Base-by-base conservation (phyloP, 2,797 vertebrate species). In the Hoplostethus atlanticus region DNA sequence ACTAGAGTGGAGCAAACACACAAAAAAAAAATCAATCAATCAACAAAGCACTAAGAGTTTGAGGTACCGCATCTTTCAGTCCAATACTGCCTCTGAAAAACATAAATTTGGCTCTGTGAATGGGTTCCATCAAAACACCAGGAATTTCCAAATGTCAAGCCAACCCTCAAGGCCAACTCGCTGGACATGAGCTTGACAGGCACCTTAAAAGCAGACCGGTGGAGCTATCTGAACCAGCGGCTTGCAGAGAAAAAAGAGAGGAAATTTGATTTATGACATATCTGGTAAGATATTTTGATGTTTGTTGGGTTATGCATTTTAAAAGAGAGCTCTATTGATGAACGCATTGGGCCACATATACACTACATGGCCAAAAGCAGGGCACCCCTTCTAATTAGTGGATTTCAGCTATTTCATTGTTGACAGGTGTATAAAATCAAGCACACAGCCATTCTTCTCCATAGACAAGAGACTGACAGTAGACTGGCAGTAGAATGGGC, bases 131-230 rank as follows among this genome's bases (percentile, higher is more conserved):
- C 61, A 75, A 84, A 78, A 69, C 17, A 74, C 31, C 17, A 58
- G 12, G 68, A 70, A 76, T 76, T 40, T 80, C n/a, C 56, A 85
- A 84, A 84, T 80, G 74, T 81, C 81, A 81, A 65, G 77, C 69
- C 52, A 48, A 28, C 30, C 65, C 70, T 80, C 87, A 89, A 90
- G 91, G 87, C 51, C 79, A 1, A 46, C 6, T 40, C 34, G 42
- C 58, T 64, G 71, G 79, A 78, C 82, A 71, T 4, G 25, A 56
- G 48, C 75, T 72, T 84, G 64, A 87, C 53, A 51, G 59, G 72
- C 71, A 83, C 76, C 87, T 89, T 80, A 76, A 71, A 55, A 63
- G 64, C 61, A 71, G 46, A 38, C 67, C 69, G 63, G n/a, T 60
- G 30, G n/a, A 15, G 55, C n/a, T 64, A 56, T 52, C 40, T 46